Conservation (phyloP, 2,113 vertebrate genomes). For the Furnarius figulus region DNA sequence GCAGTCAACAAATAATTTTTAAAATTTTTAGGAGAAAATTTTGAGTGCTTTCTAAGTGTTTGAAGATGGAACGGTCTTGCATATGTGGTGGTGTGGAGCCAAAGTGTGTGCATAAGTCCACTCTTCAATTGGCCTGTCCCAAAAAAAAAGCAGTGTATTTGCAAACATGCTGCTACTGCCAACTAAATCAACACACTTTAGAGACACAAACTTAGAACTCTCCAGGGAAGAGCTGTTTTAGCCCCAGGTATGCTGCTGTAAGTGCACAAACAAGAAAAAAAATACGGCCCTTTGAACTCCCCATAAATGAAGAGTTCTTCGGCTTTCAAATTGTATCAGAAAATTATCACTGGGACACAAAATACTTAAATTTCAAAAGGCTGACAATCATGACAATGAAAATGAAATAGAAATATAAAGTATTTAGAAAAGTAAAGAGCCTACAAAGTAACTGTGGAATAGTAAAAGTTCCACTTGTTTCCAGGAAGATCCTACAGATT, state of each 20-base stretch:
- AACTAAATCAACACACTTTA: neutral
- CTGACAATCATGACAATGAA: neutral
- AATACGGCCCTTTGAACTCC: neutral
- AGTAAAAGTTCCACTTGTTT: neutral
- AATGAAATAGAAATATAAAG: neutral
- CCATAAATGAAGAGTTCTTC: neutral
- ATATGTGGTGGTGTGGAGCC: neutral
- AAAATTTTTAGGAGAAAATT: neutral
- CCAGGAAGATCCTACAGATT: neutral
- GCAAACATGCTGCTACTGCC: neutral
- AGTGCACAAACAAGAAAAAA: neutral
- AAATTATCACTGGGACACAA: neutral
- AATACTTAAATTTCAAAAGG: neutral
- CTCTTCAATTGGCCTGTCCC: neutral
- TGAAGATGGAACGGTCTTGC: neutral
- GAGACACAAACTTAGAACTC: neutral
- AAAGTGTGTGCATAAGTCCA: neutral
- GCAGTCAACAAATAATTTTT: neutral
- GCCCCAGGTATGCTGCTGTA: neutral
- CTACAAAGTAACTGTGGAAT: neutral
- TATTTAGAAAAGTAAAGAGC: neutral
- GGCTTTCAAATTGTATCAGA: neutral
- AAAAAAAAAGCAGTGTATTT: neutral
- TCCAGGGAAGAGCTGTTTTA: neutral
- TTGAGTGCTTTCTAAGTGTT: neutral